Evolutionary conservation across 2,888 invertebrate species (phyloP).

Genomic region (Blastobasis adustella): DNA sequence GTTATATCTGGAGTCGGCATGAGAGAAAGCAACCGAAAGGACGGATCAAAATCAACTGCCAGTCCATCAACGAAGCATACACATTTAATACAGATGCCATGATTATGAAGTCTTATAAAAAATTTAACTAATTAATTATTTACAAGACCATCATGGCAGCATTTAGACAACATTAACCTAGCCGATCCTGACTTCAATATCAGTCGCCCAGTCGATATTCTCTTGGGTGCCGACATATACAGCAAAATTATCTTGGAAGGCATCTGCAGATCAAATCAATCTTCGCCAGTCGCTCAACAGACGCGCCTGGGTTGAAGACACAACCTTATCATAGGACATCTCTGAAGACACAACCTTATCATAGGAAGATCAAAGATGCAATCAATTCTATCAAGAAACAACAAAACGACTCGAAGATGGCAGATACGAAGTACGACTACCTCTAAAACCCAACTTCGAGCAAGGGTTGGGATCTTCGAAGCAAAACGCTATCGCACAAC

Average conservation of each 20-base stretch:
- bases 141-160: not conserved
- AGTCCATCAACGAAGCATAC: not conserved
- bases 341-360: not conserved
- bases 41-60: not conserved
- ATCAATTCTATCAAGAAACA: not conserved
- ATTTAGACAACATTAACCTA: not conserved
- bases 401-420: not conserved
- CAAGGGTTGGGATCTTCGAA: conserved; percentile 1
- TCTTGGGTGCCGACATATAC: not conserved
- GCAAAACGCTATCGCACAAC: conserved; percentile 1
- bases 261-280: not conserved
- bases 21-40: not conserved
- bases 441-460: too few relatives aligned
- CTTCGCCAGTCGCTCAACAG: not conserved
- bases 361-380: not conserved
- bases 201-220: not conserved
- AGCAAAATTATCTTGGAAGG: not conserved
- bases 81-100: too few relatives aligned
- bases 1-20: not conserved
- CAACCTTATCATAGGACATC: not conserved
- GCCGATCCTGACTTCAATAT: not conserved
- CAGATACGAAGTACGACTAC: conserved; percentile 1
- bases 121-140: not conserved
- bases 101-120: too few relatives aligned
- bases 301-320: conserved; percentile 1